Evolutionary conservation across 2,888 invertebrate species (phyloP).

Genomic region (Andrena marginata): DNA sequence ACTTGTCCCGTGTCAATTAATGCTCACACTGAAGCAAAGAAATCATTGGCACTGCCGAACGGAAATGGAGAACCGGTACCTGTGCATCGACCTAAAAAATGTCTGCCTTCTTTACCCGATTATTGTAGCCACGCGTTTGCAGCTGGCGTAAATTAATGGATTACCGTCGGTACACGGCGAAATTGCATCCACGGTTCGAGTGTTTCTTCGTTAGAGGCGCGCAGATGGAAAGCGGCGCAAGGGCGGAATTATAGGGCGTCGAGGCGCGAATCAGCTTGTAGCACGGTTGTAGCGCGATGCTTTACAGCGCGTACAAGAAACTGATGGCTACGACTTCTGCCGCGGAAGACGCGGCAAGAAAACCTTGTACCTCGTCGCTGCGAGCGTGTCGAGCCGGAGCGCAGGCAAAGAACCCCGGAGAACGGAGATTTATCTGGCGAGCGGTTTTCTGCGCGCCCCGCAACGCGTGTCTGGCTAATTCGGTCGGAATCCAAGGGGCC

Average conservation of each 20-base stretch:
- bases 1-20: too few species aligned
- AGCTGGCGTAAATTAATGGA: not conserved
- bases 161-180: not conserved
- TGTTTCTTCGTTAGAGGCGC: conserved; percentile 26
- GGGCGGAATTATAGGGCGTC: conserved; percentile 18
- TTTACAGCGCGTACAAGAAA: conserved; percentile 37
- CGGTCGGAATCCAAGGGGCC: not conserved
- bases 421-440: conserved; percentile 17
- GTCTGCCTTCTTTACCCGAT: not conserved
- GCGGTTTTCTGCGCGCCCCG: not conserved
- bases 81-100: not conserved
- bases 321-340: conserved; percentile 21
- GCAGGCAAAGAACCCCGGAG: not conserved
- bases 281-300: not conserved
- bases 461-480: not conserved
- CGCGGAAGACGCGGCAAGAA: conserved; percentile 34
- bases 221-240: not conserved
- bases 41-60: too few species aligned
- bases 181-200: not conserved
- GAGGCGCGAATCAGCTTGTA: conserved; percentile 26
- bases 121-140: not conserved
- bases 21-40: too few species aligned
- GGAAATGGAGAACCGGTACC: too few species aligned
- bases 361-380: conserved; percentile 4
- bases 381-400: conserved; percentile 16